Conservation (phyloP, 2,888 invertebrate genomes). For the Drosophila mettleri region DNA sequence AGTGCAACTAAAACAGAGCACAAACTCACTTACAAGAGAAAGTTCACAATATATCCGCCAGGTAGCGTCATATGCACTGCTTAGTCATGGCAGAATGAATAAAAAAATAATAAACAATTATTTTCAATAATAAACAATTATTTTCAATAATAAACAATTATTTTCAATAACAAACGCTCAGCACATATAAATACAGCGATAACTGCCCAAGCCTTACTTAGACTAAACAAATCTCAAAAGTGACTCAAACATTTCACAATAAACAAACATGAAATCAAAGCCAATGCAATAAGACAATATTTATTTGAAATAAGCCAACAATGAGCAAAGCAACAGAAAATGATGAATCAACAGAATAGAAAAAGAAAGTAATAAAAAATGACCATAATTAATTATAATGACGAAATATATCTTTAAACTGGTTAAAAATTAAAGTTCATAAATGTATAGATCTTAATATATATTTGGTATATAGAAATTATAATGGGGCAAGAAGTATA, state of each 20-base stretch:
- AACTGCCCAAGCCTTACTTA: background rate
- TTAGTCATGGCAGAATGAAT: background rate
- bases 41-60: background rate
- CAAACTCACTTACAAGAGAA: background rate
- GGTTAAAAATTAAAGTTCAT: too few relatives aligned
- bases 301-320: conserved; percentile 1
- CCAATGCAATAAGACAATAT: conserved; percentile 9
- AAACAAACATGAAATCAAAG: conserved; percentile 8
- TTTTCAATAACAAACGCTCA: background rate
- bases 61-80: background rate
- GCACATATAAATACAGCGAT: too few relatives aligned
- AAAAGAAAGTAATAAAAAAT: too few relatives aligned
- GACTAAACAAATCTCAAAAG: conserved; percentile 1
- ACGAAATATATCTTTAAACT: too few relatives aligned
- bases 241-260: conserved; percentile 9
- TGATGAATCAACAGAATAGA: conserved; percentile 26
- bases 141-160: background rate
- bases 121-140: background rate
- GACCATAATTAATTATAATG: too few relatives aligned
- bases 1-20: background rate
- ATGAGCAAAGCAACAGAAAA: conserved; percentile 6
- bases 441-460: too few relatives aligned
- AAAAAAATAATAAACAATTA: background rate
- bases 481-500: too few relatives aligned
- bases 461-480: too few relatives aligned